Base-by-base conservation (phyloP, 2,888 invertebrate genomes). In the Agelastica alni region DNA sequence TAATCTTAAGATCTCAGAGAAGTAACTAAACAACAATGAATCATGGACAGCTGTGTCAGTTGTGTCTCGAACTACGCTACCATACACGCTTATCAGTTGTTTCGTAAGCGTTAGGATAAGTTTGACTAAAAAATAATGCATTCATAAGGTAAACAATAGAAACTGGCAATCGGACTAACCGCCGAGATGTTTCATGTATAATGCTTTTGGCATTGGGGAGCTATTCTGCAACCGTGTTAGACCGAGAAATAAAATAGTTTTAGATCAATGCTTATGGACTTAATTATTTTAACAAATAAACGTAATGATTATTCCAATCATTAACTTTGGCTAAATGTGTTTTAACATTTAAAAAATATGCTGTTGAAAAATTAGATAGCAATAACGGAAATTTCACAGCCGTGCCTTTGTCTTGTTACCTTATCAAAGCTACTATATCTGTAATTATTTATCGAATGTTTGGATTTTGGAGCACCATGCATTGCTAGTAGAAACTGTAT, bases 141-240 rank as follows among this genome's bases (percentile, higher is more conserved):
- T 58, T 58, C 54, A 58, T 42, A 41, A 51, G 45, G 47, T 41
- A 51, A 57, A 60, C 60, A 60, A 58, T 53, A 30, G 55, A 34
- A 47, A 37, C 41, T 53, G 57, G 49, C 44, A 56, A 53, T 54
- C 56, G 54, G 51, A 32, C 43, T 48, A 34, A 54, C 51, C 43
- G 51, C 46, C 53, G 53, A 48, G 46, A 42, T 46, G 57, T 54
- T 44, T 45, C 30, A 36, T 20, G 34, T 28, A 48, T 45, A 31
- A 51, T 48, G 44, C 28, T n/a, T n/a, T n/a, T 41, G 54, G 43
- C 46, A 47, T 49, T 55, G 45, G n/a, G n/a, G 45, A 18, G 39
- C 34, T 28, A 26, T 28, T 20, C 4, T 45, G 14, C 36, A 26
- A 45, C 34, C 28, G 16, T 14, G 37, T 39, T 39, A 39, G 18